phyloP scores from a whole-genome alignment of 2,113 vertebrate species.

The Oryzias curvinotus region DNA sequence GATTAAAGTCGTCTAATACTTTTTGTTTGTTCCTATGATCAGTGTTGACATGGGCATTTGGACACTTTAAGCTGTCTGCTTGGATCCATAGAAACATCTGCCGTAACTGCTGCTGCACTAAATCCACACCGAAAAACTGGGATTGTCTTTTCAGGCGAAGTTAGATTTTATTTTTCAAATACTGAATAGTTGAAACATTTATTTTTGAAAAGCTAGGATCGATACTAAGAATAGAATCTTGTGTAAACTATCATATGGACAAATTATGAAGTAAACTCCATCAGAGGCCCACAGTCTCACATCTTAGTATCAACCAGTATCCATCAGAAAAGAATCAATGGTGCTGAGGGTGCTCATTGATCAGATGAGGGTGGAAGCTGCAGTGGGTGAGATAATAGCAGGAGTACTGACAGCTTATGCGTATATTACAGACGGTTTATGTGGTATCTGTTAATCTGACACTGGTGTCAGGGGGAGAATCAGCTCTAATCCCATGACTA shows the following conservation, averaged over 20 bases:
- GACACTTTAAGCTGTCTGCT: conserved; percentile 9
- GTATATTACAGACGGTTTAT: conserved; percentile 77
- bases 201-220: neutral
- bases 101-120: neutral
- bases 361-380: conserved; percentile 20
- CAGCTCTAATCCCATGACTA: conserved; percentile 77
- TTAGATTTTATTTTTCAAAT: neutral
- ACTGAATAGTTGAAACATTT: too few species aligned
- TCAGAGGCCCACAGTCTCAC: conserved; percentile 9
- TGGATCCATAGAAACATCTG: conserved; percentile 4
- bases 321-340: conserved; percentile 2
- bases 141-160: neutral
- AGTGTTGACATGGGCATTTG: neutral
- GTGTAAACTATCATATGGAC: neutral
- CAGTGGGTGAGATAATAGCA: conserved; percentile 51
- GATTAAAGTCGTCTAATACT: conserved; percentile 51
- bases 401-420: conserved; percentile 63
- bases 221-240: neutral
- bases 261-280: neutral
- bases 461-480: conserved; percentile 75
- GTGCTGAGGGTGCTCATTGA: conserved; percentile 13
- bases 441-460: conserved; percentile 79
- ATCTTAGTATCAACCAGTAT: neutral
- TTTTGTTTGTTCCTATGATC: conserved; percentile 41
- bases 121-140: neutral